Conservation (phyloP, 2,888 invertebrate genomes). For the Patella caerulea region DNA sequence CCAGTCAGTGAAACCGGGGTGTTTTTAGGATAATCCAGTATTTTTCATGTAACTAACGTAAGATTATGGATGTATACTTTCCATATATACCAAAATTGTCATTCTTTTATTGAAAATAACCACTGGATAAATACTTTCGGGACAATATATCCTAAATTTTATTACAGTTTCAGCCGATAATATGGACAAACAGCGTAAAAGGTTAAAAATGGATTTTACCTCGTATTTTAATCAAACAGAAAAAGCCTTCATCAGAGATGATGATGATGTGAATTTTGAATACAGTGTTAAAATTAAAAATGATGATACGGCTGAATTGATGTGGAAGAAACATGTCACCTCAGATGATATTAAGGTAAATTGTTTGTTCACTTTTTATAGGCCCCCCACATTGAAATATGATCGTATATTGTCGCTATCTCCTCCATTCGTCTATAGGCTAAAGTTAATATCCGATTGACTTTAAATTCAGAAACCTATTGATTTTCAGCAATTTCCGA, state of each 20-base stretch:
- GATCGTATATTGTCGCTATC: too few relatives aligned
- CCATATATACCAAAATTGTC: too few relatives aligned
- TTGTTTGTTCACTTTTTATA: neutral
- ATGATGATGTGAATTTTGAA: slow-evolving; percentile 45
- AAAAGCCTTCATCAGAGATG: slow-evolving; percentile 53
- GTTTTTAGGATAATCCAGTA: too few relatives aligned
- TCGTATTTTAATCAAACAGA: slow-evolving; percentile 55
- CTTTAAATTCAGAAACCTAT: too few relatives aligned
- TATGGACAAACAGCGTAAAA: slow-evolving; percentile 46
- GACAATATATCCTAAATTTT: neutral
- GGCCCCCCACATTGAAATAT: too few relatives aligned
- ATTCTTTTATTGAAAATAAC: too few relatives aligned
- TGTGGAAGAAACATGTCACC: slow-evolving; percentile 60
- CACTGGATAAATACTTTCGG: too few relatives aligned
- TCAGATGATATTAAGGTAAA: slow-evolving; percentile 58
- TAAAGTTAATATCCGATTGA: too few relatives aligned
- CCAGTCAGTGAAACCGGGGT: too few relatives aligned
- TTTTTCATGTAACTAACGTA: too few relatives aligned
- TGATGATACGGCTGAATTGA: slow-evolving; percentile 42
- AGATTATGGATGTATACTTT: neutral
- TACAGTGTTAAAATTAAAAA: slow-evolving; percentile 48
- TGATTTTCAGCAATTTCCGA: too few relatives aligned
- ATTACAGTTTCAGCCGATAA: slow-evolving; percentile 55
- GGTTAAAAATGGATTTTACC: slow-evolving; percentile 55
- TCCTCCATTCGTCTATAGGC: too few relatives aligned